Conservation (phyloP, 2,113 vertebrate genomes). For the Hippocampus abdominalis region DNA sequence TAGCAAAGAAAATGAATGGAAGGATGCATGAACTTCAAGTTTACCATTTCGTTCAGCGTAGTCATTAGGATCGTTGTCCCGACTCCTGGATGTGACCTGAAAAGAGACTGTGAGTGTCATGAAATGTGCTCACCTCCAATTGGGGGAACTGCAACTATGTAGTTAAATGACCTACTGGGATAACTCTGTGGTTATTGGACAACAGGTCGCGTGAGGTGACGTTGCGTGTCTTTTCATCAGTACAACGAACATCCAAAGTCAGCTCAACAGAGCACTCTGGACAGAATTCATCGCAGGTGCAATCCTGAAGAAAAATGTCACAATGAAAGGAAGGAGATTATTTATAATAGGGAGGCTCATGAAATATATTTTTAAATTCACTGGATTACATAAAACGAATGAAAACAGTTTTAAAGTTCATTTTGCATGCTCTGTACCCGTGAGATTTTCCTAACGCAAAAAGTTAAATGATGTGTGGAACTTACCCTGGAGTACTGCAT, state of each 20-base stretch:
- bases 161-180: constrained; percentile 79
- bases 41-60: constrained; percentile 95
- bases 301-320: constrained; percentile 77
- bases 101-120: constrained; percentile 1
- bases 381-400: too few species aligned
- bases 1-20: background rate
- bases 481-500: constrained; percentile 92
- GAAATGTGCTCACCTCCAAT: too few species aligned
- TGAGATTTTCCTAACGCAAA: too few species aligned
- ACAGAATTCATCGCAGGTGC: constrained; percentile 95
- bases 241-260: constrained; percentile 90
- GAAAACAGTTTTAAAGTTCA: too few species aligned
- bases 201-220: constrained; percentile 93
- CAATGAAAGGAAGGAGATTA: background rate
- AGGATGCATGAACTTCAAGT: background rate
- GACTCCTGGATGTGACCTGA: constrained; percentile 93
- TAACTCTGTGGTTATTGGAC: constrained; percentile 93
- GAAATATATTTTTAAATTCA: too few species aligned
- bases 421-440: too few species aligned
- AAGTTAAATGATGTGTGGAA: background rate
- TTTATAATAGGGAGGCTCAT: background rate
- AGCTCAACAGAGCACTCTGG: constrained; percentile 95
- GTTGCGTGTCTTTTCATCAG: constrained; percentile 93
- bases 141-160: too few species aligned
- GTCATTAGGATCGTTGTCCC: constrained; percentile 95